A percentile compares a stretch with the other conserved stretches of the same genome.
phyloP scores from a whole-genome alignment of 2,888 invertebrate species.

The Conistra vaccinii region DNA sequence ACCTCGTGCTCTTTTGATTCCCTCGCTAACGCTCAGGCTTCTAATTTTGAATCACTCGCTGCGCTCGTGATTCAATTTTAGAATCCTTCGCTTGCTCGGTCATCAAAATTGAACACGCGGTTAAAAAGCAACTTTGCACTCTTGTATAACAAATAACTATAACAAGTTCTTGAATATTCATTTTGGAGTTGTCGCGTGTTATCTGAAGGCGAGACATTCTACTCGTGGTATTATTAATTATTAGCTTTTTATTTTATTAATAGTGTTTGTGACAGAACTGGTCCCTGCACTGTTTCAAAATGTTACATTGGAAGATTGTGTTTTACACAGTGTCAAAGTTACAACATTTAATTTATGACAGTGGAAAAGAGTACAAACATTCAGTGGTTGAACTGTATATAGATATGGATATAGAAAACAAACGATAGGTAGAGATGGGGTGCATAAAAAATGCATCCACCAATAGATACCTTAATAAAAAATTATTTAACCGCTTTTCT shows the following conservation, averaged over 20 bases:
- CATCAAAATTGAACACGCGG: no score
- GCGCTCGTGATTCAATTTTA: no score
- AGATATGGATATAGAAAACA: neutral
- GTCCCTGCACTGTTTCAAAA: neutral
- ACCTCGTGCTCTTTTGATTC: no score
- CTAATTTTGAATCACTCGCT: no score
- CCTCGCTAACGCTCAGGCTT: no score
- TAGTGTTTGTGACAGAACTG: conserved; percentile 16
- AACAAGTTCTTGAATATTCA: conserved; percentile 75
- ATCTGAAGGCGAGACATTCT: conserved; percentile 74
- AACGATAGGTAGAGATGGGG: neutral
- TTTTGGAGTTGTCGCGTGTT: conserved; percentile 77
- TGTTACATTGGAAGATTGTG: neutral
- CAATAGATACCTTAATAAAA: neutral
- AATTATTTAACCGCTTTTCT: neutral
- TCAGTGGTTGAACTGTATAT: no score
- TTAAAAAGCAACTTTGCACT: no score
- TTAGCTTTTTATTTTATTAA: conserved; percentile 68
- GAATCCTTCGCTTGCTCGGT: no score
- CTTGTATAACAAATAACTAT: no score
- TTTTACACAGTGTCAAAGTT: neutral
- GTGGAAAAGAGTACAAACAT: no score
- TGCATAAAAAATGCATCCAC: neutral
- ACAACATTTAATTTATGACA: neutral
- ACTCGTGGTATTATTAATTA: conserved; percentile 70